Evolutionary conservation across 2,113 vertebrate genomes (phyloP).

Genomic region (Cryptotis parvus): DNA sequence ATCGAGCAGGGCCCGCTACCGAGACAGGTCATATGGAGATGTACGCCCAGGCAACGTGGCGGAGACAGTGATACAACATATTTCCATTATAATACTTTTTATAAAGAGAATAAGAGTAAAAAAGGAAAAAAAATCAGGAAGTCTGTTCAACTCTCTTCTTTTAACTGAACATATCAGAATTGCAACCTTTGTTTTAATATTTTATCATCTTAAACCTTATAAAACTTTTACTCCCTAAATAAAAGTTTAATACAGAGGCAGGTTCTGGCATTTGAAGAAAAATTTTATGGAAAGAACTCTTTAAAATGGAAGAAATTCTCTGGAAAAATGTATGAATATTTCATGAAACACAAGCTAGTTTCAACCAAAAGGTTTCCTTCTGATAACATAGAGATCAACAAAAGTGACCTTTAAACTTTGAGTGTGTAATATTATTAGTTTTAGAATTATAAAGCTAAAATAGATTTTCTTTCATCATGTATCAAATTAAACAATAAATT

Average conservation of each 20-base stretch:
- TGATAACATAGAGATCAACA: conserved; percentile 42
- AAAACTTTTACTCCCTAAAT: conserved; percentile 85
- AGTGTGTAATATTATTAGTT: conserved; percentile 57
- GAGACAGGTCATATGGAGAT: too few species aligned
- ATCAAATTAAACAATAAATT: conserved; percentile 44
- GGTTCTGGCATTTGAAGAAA: conserved; percentile 80
- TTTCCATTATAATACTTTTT: not conserved
- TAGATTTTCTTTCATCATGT: not conserved
- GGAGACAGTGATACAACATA: too few species aligned
- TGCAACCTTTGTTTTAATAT: conserved; percentile 84
- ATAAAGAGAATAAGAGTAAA: not conserved
- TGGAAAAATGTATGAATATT: conserved; percentile 81
- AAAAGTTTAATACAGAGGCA: conserved; percentile 85
- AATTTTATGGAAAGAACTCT: conserved; percentile 75
- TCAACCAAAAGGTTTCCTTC: conserved; percentile 62
- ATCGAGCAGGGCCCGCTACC: too few species aligned
- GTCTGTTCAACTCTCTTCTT: conserved; percentile 12
- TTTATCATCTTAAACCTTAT: conserved; percentile 86
- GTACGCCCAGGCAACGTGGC: too few species aligned
- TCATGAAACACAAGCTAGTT: conserved; percentile 71
- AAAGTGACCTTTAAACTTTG: conserved; percentile 73
- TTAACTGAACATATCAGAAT: conserved; percentile 73
- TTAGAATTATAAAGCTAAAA: not conserved
- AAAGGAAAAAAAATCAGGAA: conserved; percentile 14
- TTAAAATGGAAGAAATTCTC: conserved; percentile 71